Evolutionary conservation across 2,113 vertebrate genomes (phyloP).

Genomic region (Ciconia boyciana): DNA sequence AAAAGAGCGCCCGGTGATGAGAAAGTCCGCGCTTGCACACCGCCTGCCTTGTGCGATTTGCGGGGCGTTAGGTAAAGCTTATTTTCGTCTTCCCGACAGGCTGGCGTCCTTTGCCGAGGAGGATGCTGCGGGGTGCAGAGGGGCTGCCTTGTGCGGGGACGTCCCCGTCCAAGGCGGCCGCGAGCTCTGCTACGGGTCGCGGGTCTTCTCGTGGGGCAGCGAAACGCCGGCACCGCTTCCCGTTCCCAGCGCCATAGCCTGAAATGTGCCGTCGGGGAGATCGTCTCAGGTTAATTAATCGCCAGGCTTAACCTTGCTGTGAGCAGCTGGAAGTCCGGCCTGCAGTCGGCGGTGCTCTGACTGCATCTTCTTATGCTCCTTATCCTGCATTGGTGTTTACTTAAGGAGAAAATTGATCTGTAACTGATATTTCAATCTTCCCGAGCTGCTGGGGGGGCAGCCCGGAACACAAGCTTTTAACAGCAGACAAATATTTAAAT

Average conservation of each 20-base stretch:
- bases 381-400: constrained; percentile 58
- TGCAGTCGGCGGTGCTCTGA: constrained; percentile 39
- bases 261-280: rapidly evolving
- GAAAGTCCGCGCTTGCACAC: background rate
- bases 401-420: constrained; percentile 62
- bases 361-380: constrained; percentile 61
- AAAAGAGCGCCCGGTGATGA: background rate
- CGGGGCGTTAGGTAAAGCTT: background rate
- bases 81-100: background rate
- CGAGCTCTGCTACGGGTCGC: background rate
- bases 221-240: background rate
- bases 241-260: background rate
- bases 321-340: background rate
- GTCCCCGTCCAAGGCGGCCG: background rate
- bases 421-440: constrained; percentile 58
- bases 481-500: constrained; percentile 42
- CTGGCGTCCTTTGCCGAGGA: background rate
- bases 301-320: constrained; percentile 59
- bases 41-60: background rate
- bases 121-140: background rate
- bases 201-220: background rate
- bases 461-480: constrained; percentile 6
- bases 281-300: constrained; percentile 56
- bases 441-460: constrained; percentile 43
- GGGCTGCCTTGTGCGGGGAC: background rate